Conservation (phyloP, 2,113 vertebrate species). For the Phalacrocorax brasilianus region DNA sequence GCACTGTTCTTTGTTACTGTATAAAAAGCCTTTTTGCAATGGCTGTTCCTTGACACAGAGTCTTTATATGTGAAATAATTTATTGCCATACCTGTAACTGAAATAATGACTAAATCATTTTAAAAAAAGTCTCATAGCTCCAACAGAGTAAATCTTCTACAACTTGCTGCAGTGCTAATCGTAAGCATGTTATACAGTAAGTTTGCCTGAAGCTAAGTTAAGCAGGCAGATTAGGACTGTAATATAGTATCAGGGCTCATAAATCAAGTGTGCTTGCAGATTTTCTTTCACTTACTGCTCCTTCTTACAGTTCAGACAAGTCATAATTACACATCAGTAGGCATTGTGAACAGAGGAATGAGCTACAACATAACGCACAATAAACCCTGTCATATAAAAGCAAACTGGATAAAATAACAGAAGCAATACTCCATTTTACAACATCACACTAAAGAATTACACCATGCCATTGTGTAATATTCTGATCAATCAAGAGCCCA, state of each 20-base stretch:
- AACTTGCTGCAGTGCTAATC: constrained; percentile 79
- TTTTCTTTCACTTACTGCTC: constrained; percentile 86
- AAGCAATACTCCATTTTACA: constrained; percentile 87
- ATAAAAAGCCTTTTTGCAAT: constrained; percentile 64
- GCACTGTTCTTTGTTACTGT: constrained; percentile 58
- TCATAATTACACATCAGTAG: constrained; percentile 95
- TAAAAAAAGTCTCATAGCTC: constrained; percentile 63
- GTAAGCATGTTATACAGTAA: constrained; percentile 78
- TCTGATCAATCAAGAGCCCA: constrained; percentile 84
- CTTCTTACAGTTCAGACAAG: constrained; percentile 90
- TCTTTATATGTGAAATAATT: constrained; percentile 73
- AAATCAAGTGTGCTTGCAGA: constrained; percentile 90
- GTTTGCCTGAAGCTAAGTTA: constrained; percentile 84
- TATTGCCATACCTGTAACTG: constrained; percentile 74
- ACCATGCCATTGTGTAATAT: constrained; percentile 79
- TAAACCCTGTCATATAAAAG: constrained; percentile 96
- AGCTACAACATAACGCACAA: constrained; percentile 92
- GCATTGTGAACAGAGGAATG: constrained; percentile 85
- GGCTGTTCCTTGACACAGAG: constrained; percentile 56
- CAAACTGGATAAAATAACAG: constrained; percentile 92
- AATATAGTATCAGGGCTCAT: constrained; percentile 84
- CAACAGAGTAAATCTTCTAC: constrained; percentile 77
- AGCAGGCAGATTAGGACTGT: constrained; percentile 86
- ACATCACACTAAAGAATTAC: constrained; percentile 85
- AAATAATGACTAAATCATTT: constrained; percentile 76